A percentile compares a stretch with the other conserved stretches of the same genome.
phyloP scores from a whole-genome alignment of 2,888 invertebrate species.

The Antheraea yamamai region DNA sequence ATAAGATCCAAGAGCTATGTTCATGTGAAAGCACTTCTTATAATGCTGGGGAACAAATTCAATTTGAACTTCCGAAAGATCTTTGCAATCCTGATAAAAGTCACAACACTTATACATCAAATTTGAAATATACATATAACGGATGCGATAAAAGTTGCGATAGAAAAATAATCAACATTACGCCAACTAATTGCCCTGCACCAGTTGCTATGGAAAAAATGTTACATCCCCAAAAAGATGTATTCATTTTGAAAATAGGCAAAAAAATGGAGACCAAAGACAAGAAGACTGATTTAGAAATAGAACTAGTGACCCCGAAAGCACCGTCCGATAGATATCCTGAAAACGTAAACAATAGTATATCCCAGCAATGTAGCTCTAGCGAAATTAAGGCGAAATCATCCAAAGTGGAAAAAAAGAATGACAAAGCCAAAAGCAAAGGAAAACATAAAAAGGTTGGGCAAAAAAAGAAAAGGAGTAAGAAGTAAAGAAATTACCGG shows the following conservation, averaged over 20 bases:
- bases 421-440: conserved; percentile 37
- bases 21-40: conserved; percentile 63
- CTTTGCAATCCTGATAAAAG: conserved; percentile 46
- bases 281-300: conserved; percentile 75
- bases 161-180: conserved; percentile 62
- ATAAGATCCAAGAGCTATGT: conserved; percentile 69
- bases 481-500: conserved; percentile 32
- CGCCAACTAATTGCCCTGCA: conserved; percentile 67
- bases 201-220: conserved; percentile 69
- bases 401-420: conserved; percentile 36
- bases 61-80: conserved; percentile 67
- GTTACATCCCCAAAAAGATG: conserved; percentile 65
- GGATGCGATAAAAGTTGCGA: conserved; percentile 51
- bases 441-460: conserved; percentile 37
- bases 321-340: conserved; percentile 43
- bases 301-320: conserved; percentile 73
- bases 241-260: conserved; percentile 75
- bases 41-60: conserved; percentile 72
- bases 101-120: conserved; percentile 57
- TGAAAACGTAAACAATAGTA: conserved; percentile 38
- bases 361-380: conserved; percentile 56
- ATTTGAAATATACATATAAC: conserved; percentile 65
- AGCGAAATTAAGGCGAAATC: conserved; percentile 40
- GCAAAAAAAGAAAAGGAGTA: conserved; percentile 34
- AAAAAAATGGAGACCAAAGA: conserved; percentile 74